Percentiles rank a stretch among this genome's conserved stretches.
These are phyloP conservation scores for Drosophila serrata DNA, from an alignment of 1,140 invertebrate species.

Conservation along the genomic window DNA sequence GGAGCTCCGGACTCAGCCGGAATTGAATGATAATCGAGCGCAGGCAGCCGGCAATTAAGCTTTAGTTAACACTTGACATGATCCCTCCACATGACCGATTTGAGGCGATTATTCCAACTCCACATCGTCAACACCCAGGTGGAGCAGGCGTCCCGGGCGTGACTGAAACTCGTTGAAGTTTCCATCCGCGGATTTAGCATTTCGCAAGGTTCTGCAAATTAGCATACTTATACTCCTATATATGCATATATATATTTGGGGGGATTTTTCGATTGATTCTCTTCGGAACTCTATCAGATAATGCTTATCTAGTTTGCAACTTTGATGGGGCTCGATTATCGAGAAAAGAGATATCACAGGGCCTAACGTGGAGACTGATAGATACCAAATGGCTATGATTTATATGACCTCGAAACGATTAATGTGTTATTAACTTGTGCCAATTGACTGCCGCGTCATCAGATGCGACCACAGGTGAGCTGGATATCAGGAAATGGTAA, in stretches of 20 bases:
- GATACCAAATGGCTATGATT: slow-evolving; percentile 35
- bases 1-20: slow-evolving; percentile 1
- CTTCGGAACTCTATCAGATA: not conserved
- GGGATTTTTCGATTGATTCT: slow-evolving; percentile 13
- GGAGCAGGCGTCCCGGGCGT: slow-evolving; percentile 15
- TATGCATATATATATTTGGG: not conserved
- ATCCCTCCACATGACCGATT: slow-evolving; percentile 18
- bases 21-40: slow-evolving; percentile 47
- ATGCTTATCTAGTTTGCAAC: slow-evolving; percentile 8
- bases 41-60: slow-evolving; percentile 54
- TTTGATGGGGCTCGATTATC: slow-evolving; percentile 21
- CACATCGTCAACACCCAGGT: not conserved
- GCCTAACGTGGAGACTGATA: not conserved
- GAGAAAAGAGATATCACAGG: slow-evolving; percentile 10
- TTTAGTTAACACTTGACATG: slow-evolving; percentile 50
- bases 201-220: slow-evolving; percentile 6
- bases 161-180: slow-evolving; percentile 18
- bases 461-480: not conserved
- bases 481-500: slow-evolving; percentile 16
- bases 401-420: slow-evolving; percentile 34
- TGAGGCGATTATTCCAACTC: slow-evolving; percentile 3
- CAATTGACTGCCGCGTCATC: slow-evolving; percentile 21
- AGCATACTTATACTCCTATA: not conserved
- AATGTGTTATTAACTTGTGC: slow-evolving; percentile 39
- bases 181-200: not conserved